These are phyloP conservation scores for Melanotaenia duboulayi DNA, from an alignment of 2,113 vertebrate species.

Conservation along the genomic window DNA sequence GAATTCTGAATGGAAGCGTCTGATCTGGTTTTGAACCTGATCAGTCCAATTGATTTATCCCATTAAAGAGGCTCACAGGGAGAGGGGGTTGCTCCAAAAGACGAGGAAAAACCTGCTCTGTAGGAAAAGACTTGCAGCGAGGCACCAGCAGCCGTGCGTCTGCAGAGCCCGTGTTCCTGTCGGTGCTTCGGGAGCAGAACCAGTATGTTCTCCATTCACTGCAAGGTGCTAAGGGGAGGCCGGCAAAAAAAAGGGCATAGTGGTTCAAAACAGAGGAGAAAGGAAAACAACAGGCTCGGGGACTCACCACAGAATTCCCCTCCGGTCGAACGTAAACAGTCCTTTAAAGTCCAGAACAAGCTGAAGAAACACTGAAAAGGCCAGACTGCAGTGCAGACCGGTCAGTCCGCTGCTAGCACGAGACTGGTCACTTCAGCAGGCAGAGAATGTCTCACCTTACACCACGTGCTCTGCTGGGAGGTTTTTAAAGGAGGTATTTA, in stretches of 20 bases:
- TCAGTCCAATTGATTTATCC: constrained; percentile 79
- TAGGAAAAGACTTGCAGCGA: constrained; percentile 40
- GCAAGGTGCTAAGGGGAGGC: constrained; percentile 63
- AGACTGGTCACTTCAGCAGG: constrained; percentile 51
- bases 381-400: constrained; percentile 18
- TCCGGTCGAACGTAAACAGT: constrained; percentile 16
- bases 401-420: constrained; percentile 60
- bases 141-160: constrained; percentile 64
- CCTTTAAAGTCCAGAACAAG: constrained; percentile 17
- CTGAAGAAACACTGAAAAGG: constrained; percentile 21
- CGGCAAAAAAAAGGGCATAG: constrained; percentile 66
- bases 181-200: constrained; percentile 84
- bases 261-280: constrained; percentile 19
- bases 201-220: constrained; percentile 87
- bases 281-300: constrained; percentile 16
- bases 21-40: constrained; percentile 78
- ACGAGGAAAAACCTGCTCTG: constrained; percentile 53
- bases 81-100: constrained; percentile 58
- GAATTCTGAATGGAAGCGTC: constrained; percentile 52
- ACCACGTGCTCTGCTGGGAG: constrained; percentile 77
- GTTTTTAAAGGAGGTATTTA: constrained; percentile 81
- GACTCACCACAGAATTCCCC: constrained; percentile 48
- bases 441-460: constrained; percentile 80
- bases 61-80: constrained; percentile 79
- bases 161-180: constrained; percentile 80